These are phyloP conservation scores for Danaus chrysippus DNA, from an alignment of 2,888 invertebrate genomes.

Conservation along the genomic window DNA sequence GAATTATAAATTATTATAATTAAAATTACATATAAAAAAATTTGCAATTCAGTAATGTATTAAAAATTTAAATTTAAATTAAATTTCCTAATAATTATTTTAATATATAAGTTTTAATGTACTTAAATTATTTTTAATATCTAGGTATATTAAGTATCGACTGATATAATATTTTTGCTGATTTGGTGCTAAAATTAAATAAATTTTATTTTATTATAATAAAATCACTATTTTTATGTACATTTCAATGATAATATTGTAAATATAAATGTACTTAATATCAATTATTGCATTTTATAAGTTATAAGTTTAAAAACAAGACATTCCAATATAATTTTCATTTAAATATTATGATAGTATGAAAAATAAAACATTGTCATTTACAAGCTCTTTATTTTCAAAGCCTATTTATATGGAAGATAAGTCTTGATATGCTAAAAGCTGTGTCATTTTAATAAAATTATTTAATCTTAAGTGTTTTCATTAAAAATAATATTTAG, in stretches of 20 bases:
- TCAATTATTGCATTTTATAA: no score
- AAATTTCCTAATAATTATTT: slow-evolving; percentile 4
- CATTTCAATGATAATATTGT: not conserved
- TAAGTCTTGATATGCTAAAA: no score
- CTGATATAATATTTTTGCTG: slow-evolving; percentile 33
- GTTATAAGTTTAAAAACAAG: no score
- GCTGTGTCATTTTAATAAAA: no score
- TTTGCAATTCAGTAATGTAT: slow-evolving; percentile 17
- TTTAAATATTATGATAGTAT: no score
- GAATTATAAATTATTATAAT: slow-evolving; percentile 80
- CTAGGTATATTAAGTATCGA: not conserved
- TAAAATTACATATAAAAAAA: slow-evolving; percentile 5
- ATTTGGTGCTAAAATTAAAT: slow-evolving; percentile 39
- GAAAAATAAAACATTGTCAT: no score
- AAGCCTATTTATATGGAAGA: no score
- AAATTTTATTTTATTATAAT: not conserved
- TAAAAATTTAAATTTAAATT: slow-evolving; percentile 10
- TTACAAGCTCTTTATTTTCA: no score
- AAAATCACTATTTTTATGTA: not conserved
- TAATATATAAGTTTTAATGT: slow-evolving; percentile 12
- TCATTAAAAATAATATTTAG: no score
- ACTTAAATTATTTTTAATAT: slow-evolving; percentile 2
- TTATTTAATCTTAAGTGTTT: no score
- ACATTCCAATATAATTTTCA: no score
- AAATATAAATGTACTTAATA: not conserved